phyloP scores from a whole-genome alignment of 2,797 vertebrate species.

The Saguinus oedipus region DNA sequence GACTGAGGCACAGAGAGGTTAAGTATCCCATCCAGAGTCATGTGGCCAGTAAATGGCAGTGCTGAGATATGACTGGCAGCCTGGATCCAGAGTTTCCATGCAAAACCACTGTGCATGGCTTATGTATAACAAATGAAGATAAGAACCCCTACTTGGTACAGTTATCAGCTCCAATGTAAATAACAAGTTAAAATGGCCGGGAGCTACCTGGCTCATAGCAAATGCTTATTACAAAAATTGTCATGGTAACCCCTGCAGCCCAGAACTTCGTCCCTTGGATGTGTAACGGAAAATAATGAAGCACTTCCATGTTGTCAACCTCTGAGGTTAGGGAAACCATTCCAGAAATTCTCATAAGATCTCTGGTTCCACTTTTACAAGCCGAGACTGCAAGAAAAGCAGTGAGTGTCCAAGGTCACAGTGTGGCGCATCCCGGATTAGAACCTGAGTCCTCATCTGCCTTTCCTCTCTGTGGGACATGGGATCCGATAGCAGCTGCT shows the following conservation, averaged over 20 bases:
- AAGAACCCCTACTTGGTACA: background rate
- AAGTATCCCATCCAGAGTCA: background rate
- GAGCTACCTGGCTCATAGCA: background rate
- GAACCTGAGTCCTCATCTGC: slow-evolving; percentile 60
- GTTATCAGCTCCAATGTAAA: background rate
- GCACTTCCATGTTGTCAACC: background rate
- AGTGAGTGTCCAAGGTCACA: background rate
- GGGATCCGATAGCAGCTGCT: background rate
- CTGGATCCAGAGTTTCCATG: background rate
- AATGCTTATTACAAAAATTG: background rate
- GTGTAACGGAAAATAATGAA: background rate
- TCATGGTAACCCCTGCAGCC: background rate
- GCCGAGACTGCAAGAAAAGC: background rate
- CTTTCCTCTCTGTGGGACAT: slow-evolving; percentile 38
- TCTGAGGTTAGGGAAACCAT: background rate
- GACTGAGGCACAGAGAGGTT: background rate
- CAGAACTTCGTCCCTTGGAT: background rate
- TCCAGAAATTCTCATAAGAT: background rate
- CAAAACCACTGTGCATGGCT: background rate
- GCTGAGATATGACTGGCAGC: background rate
- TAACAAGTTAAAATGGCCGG: background rate
- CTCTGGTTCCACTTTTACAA: background rate
- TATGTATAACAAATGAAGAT: background rate
- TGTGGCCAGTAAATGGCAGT: background rate
- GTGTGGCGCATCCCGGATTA: background rate